Conservation (phyloP, 2,888 invertebrate species). For the Leptinotarsa haldemani region DNA sequence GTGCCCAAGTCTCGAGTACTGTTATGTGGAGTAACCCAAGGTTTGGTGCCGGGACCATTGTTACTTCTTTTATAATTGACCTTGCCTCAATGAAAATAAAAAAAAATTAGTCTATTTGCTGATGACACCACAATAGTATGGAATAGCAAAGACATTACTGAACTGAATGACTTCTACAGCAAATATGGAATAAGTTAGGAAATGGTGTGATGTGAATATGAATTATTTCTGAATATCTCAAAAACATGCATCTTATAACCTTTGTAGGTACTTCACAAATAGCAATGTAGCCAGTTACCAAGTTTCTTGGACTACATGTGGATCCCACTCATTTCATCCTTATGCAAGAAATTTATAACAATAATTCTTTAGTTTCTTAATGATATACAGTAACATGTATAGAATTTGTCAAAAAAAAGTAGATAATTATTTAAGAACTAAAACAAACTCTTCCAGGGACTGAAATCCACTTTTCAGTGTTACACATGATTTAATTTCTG, state of each 20-base stretch:
- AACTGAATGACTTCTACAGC: background rate
- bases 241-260: background rate
- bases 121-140: background rate
- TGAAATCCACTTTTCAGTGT: too few species aligned
- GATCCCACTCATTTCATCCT: background rate
- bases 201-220: background rate
- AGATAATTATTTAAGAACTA: too few species aligned
- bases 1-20: background rate
- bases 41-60: background rate
- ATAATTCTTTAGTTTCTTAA: too few species aligned
- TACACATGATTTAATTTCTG: too few species aligned
- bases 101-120: background rate
- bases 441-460: too few species aligned
- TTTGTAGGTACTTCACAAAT: background rate
- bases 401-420: too few species aligned
- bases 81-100: background rate
- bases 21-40: background rate
- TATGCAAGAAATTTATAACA: background rate
- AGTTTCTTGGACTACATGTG: background rate
- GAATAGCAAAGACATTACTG: background rate
- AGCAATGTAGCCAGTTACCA: background rate
- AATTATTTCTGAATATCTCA: background rate
- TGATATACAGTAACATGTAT: too few species aligned
- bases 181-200: background rate
- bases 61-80: background rate